Evolutionary conservation across 2,797 vertebrate species (phyloP).

Genomic region (Sebastes vulpes): DNA sequence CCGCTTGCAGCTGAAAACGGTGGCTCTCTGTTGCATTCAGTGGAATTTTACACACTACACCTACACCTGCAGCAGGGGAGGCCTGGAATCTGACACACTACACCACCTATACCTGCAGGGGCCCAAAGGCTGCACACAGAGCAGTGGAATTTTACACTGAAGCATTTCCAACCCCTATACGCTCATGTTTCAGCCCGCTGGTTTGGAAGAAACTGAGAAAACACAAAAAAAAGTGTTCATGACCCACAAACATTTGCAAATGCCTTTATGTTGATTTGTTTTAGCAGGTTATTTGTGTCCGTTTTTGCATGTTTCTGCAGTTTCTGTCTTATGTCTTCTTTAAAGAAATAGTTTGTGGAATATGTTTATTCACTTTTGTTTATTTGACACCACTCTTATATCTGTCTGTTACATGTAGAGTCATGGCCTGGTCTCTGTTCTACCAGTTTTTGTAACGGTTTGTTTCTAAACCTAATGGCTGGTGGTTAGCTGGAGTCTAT

Average conservation of each 20-base stretch:
- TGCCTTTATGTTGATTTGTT: background rate
- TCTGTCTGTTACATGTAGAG: background rate
- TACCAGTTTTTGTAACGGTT: background rate
- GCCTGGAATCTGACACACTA: constrained; percentile 74
- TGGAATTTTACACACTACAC: constrained; percentile 81
- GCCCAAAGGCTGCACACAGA: constrained; percentile 36
- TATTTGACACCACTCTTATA: background rate
- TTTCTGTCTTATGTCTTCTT: background rate
- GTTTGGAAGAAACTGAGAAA: constrained; percentile 2
- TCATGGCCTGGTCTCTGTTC: background rate
- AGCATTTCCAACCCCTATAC: constrained; percentile 3
- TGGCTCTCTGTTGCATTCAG: constrained; percentile 4
- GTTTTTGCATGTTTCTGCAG: background rate
- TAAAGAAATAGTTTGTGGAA: background rate
- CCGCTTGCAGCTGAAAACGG: background rate
- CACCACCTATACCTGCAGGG: constrained; percentile 65
- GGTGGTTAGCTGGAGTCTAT: background rate
- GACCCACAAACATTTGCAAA: background rate
- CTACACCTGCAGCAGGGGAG: constrained; percentile 70
- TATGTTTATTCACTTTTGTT: background rate
- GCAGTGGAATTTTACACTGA: constrained; percentile 65
- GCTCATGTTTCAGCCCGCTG: constrained; percentile 21
- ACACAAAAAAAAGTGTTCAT: background rate
- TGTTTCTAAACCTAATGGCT: background rate
- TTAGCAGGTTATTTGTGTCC: background rate